phyloP scores from a whole-genome alignment of 2,888 invertebrate genomes.

The Harpagoxenus sublaevis region DNA sequence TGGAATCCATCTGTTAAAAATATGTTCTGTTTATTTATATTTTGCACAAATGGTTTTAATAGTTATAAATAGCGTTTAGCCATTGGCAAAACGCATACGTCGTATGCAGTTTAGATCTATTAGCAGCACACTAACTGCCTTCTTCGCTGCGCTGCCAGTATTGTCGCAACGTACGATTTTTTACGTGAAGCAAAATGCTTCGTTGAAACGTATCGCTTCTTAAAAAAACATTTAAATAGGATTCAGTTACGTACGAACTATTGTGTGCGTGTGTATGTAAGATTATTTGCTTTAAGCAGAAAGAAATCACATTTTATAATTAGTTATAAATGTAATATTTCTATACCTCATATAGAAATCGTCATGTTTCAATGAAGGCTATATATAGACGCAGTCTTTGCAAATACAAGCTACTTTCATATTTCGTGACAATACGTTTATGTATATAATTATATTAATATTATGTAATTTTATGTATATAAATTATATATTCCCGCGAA shows the following conservation, averaged over 20 bases:
- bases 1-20: constrained; percentile 12
- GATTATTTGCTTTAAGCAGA: constrained; percentile 14
- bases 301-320: constrained; percentile 28
- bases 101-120: neutral
- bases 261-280: neutral
- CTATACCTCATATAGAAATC: neutral
- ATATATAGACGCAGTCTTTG: neutral
- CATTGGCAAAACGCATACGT: neutral
- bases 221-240: neutral
- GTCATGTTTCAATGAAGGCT: neutral
- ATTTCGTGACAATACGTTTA: neutral
- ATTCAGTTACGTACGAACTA: neutral
- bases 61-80: neutral
- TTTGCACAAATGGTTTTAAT: constrained; percentile 6
- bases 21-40: constrained; percentile 6
- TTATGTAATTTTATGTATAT: constrained; percentile 5
- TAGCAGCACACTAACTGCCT: constrained; percentile 42
- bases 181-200: constrained; percentile 23
- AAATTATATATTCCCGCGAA: neutral
- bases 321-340: constrained; percentile 1
- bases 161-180: constrained; percentile 27
- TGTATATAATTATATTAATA: constrained; percentile 1
- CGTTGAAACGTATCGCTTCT: constrained; percentile 4
- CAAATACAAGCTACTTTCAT: neutral
- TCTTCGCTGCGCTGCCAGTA: constrained; percentile 37